Evolutionary conservation across 2,113 vertebrate genomes (phyloP).

Genomic region (Propithecus coquereli): DNA sequence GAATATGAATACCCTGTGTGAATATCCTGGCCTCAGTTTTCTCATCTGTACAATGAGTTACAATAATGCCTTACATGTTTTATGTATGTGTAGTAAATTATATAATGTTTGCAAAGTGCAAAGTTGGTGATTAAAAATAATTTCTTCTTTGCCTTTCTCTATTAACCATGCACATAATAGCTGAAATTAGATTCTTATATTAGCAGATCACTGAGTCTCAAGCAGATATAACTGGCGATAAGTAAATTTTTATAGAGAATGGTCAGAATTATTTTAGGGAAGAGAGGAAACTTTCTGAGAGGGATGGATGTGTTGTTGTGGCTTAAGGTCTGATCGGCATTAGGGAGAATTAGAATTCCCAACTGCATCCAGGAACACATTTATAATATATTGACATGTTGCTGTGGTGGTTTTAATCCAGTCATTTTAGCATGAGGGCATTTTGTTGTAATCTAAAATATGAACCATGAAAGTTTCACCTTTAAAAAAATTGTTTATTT

Average conservation of each 20-base stretch:
- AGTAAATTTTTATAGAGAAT: not conserved
- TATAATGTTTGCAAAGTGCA: not conserved
- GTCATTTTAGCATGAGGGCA: not conserved
- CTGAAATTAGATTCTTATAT: not conserved
- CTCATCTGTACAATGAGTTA: not conserved
- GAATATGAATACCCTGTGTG: not conserved
- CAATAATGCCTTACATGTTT: not conserved
- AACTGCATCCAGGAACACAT: not conserved
- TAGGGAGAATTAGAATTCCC: not conserved
- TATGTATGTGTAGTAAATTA: not conserved
- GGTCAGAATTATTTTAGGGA: not conserved
- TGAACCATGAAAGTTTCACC: not conserved
- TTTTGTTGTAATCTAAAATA: slow-evolving; percentile 13
- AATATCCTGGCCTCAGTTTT: slow-evolving; percentile 18
- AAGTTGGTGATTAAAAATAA: not conserved
- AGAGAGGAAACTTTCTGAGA: not conserved
- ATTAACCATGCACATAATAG: not conserved
- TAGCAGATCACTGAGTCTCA: not conserved
- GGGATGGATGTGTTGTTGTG: not conserved
- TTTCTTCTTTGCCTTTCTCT: not conserved
- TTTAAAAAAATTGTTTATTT: too few species aligned
- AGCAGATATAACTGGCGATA: not conserved
- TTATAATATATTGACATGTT: not conserved
- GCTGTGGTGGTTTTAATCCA: not conserved
- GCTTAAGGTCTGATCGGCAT: not conserved